Percentiles rank a stretch among this genome's conserved stretches.
phyloP scores from a whole-genome alignment of 2,888 invertebrate genomes.

The Galeruca laticollis region DNA sequence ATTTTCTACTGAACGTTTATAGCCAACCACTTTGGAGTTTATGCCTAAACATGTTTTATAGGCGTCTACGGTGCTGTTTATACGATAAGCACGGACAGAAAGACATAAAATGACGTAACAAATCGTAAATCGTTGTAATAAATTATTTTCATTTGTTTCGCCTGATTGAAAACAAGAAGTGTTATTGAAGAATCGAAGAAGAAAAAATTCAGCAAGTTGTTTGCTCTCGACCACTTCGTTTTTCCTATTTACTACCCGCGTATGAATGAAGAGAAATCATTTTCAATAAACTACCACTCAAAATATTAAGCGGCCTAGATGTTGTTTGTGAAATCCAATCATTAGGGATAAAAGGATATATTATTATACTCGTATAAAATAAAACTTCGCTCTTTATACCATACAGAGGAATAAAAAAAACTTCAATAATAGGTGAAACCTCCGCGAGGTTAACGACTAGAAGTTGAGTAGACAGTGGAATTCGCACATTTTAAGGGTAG shows the following conservation, averaged over 20 bases:
- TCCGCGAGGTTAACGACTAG: too few species aligned
- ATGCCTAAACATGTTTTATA: slow-evolving; percentile 56
- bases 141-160: slow-evolving; percentile 63
- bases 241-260: slow-evolving; percentile 9
- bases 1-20: slow-evolving; percentile 47
- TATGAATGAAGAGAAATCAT: background rate
- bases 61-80: slow-evolving; percentile 58
- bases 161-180: slow-evolving; percentile 60
- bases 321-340: background rate
- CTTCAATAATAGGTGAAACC: too few species aligned
- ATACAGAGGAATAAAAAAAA: too few species aligned
- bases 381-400: too few species aligned
- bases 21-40: slow-evolving; percentile 49
- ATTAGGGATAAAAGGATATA: background rate
- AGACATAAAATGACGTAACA: slow-evolving; percentile 62
- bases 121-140: slow-evolving; percentile 62
- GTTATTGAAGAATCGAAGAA: slow-evolving; percentile 44
- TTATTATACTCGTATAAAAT: too few species aligned
- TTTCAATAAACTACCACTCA: background rate
- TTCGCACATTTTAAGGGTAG: too few species aligned
- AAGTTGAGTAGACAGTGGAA: too few species aligned
- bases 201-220: slow-evolving; percentile 43
- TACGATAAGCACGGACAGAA: slow-evolving; percentile 59
- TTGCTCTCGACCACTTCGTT: slow-evolving; percentile 22
- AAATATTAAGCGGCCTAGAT: background rate